phyloP scores from a whole-genome alignment of 2,797 vertebrate genomes.

The Glossophaga mutica region DNA sequence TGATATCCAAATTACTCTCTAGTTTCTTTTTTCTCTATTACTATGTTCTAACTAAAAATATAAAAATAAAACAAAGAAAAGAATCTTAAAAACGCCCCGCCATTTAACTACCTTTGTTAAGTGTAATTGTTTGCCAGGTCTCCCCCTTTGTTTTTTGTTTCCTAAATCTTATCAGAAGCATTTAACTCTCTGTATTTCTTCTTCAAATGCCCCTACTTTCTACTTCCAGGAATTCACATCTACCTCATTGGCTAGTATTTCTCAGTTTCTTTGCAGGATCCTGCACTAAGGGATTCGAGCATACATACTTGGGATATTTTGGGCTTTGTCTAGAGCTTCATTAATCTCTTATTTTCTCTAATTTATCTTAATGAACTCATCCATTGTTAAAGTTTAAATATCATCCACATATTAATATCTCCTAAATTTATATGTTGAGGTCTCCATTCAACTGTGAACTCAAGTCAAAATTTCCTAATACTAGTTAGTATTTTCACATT shows the following conservation, averaged over 20 bases:
- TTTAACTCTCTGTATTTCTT: background rate
- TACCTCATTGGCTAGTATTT: background rate
- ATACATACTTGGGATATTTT: background rate
- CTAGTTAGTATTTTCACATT: background rate
- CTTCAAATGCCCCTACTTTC: background rate
- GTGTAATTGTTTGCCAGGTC: background rate
- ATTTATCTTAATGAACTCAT: background rate
- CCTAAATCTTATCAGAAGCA: background rate
- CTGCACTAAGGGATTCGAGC: background rate
- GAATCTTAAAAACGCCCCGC: background rate
- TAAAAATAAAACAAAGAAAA: background rate
- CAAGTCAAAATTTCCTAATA: background rate
- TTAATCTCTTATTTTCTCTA: background rate
- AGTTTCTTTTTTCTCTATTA: background rate
- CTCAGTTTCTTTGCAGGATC: background rate
- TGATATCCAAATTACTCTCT: background rate
- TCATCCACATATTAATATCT: background rate
- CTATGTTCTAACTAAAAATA: background rate
- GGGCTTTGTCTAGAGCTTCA: background rate
- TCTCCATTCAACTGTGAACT: background rate
- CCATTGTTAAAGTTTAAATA: background rate
- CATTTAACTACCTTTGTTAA: background rate
- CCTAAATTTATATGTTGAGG: background rate
- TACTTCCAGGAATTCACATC: background rate
- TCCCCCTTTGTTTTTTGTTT: no score